Percentiles rank a stretch among this genome's conserved stretches.
phyloP scores from a whole-genome alignment of 2,113 vertebrate species.

The Pelvicachromis taeniatus region DNA sequence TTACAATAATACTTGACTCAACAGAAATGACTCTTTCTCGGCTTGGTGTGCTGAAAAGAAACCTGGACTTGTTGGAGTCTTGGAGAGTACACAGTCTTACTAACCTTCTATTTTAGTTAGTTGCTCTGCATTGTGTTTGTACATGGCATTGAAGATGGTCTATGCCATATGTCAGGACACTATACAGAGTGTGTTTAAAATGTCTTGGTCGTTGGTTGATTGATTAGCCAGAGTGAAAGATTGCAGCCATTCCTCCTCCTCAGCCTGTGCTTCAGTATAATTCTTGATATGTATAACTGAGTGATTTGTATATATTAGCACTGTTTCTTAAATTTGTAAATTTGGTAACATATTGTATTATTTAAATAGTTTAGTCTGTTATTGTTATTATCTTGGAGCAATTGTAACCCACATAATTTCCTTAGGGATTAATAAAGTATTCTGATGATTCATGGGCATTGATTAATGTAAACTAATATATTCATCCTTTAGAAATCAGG shows the following conservation, averaged over 20 bases:
- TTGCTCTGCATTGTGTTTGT: not conserved
- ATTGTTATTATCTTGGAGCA: too few species aligned
- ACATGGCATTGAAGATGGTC: rapidly evolving
- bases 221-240: not conserved
- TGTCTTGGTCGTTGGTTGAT: not conserved
- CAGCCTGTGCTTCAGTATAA: not conserved
- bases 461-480: not conserved
- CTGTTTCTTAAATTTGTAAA: too few species aligned
- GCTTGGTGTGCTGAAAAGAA: not conserved
- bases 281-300: too few species aligned
- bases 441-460: rapidly evolving
- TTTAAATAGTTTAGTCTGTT: too few species aligned
- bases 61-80: not conserved
- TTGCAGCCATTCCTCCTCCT: not conserved
- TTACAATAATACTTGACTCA: not conserved
- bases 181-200: too few species aligned
- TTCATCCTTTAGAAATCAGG: not conserved
- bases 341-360: too few species aligned
- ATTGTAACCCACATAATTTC: too few species aligned
- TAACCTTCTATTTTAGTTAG: not conserved
- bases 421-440: too few species aligned
- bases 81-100: too few species aligned
- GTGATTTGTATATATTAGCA: too few species aligned
- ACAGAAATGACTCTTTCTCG: not conserved
- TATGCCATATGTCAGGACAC: too few species aligned